Percentiles rank a stretch among this genome's conserved stretches.
phyloP scores from a whole-genome alignment of 2,888 invertebrate genomes.

The Osmoderma eremita region DNA sequence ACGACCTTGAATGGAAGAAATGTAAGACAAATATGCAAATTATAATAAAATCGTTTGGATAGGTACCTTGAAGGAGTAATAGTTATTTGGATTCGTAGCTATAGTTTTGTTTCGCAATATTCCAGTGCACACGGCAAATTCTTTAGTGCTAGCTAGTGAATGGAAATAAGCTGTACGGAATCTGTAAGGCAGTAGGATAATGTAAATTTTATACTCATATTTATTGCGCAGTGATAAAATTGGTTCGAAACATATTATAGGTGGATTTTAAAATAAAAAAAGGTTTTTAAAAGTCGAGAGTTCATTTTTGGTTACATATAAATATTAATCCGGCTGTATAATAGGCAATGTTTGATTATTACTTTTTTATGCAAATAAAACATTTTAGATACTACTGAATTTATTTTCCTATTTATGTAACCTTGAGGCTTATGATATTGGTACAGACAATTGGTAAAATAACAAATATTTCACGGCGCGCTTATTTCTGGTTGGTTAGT shows the following conservation, averaged over 20 bases:
- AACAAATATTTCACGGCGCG: background rate
- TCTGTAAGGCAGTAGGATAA: conserved; percentile 60
- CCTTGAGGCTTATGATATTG: background rate
- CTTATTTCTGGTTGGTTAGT: no score
- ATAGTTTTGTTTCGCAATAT: conserved; percentile 78
- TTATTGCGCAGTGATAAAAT: no score
- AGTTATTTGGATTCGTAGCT: conserved; percentile 73
- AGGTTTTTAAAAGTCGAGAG: no score
- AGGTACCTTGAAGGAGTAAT: conserved; percentile 76
- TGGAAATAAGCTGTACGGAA: conserved; percentile 83
- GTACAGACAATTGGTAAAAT: background rate
- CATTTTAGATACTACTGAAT: no score
- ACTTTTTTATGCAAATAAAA: no score
- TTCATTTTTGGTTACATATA: no score
- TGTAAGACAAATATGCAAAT: conserved; percentile 25
- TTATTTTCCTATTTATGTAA: no score
- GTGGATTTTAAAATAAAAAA: no score
- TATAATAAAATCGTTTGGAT: conserved; percentile 3
- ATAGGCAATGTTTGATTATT: no score
- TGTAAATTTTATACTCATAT: no score
- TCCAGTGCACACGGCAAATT: conserved; percentile 80
- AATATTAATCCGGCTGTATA: no score
- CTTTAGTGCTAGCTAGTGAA: conserved; percentile 80
- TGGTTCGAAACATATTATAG: no score
- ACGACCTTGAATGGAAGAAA: conserved; percentile 62